Evolutionary conservation across 2,797 vertebrate species (phyloP), one percentile per base, ranked within the genome.

Genomic region (Enteromius viviparus): DNA sequence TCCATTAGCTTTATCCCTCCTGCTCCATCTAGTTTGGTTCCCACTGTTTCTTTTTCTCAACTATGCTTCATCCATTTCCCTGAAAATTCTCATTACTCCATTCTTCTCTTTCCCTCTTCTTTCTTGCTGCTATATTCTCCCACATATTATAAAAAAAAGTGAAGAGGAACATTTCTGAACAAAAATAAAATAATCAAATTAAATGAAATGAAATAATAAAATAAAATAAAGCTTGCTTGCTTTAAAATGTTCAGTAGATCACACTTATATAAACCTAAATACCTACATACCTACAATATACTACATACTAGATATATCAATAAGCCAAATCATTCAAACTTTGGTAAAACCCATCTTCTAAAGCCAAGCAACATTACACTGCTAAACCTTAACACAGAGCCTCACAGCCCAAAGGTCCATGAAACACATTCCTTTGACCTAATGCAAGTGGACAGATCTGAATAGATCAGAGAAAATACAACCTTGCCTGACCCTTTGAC

Each of bases 381-480:
- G 42, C 4, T 10, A 34, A 26, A n/a, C n/a, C 58, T 51, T 58
- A 58, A 23, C 49, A 53, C 19, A 66, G 47, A 75, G 51, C 51
- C 10, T 45, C 15, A 42, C 23, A 32, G 34, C 40, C 75, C 19
- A 32, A 60, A 77, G 58, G 75, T n/a, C 37, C 23, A 64, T 77
- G 55, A 47, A 64, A 64, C 23, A 47, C 58, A 58, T 60, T 42
- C 21, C 7, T 60, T 5, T 78, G 37, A 32, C 42, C 19, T n/a
- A 78, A 78, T 49, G 32, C 17, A 78, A 78, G 42, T 65, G 26
- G 76, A 78, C 76, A 64, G 76, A 78, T 49, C 40, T 49, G 42
- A 65, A 65, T n/a, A 78, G 40, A 78, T 78, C 76, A 62, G 58
- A 12, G 23, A 32, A 77, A 45, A 64, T 42, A 77, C 23, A 62